Conservation (phyloP, 2,888 invertebrate genomes). For the Amphipyra tragopoginis region DNA sequence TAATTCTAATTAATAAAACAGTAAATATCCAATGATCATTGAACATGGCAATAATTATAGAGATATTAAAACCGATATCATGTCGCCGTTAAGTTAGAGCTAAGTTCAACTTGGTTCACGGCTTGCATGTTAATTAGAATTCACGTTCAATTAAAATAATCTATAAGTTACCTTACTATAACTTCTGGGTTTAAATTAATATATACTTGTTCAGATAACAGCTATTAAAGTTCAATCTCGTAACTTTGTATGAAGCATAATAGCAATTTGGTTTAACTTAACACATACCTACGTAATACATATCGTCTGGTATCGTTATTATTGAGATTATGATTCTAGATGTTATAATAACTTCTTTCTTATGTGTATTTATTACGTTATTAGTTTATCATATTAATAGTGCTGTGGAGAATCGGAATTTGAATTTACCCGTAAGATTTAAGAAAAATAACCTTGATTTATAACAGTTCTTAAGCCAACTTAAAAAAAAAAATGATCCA, state of each 20-base stretch:
- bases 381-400: not conserved
- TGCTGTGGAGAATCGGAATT: too few relatives aligned
- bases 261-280: conserved; percentile 41
- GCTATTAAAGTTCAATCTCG: conserved; percentile 45
- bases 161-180: conserved; percentile 55
- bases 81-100: conserved; percentile 47
- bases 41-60: conserved; percentile 54
- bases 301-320: conserved; percentile 28
- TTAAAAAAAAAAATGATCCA: too few relatives aligned
- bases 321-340: conserved; percentile 24
- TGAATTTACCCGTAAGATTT: too few relatives aligned
- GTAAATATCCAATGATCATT: conserved; percentile 45
- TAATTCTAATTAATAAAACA: conserved; percentile 41
- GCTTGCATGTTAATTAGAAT: conserved; percentile 63
- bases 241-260: conserved; percentile 43
- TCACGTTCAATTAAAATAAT: conserved; percentile 64
- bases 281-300: conserved; percentile 37
- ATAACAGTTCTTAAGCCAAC: too few relatives aligned
- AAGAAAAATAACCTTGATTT: too few relatives aligned
- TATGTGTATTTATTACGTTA: conserved; percentile 17
- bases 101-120: conserved; percentile 55
- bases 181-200: conserved; percentile 55
- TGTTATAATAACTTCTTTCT: conserved; percentile 16
- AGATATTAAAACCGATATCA: conserved; percentile 58
- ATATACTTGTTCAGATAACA: conserved; percentile 46